A percentile compares a stretch with the other conserved stretches of the same genome.
phyloP scores from a whole-genome alignment of 30 jellyfish, hydroid and myxozoan species.

The Sanderia malayensis region DNA sequence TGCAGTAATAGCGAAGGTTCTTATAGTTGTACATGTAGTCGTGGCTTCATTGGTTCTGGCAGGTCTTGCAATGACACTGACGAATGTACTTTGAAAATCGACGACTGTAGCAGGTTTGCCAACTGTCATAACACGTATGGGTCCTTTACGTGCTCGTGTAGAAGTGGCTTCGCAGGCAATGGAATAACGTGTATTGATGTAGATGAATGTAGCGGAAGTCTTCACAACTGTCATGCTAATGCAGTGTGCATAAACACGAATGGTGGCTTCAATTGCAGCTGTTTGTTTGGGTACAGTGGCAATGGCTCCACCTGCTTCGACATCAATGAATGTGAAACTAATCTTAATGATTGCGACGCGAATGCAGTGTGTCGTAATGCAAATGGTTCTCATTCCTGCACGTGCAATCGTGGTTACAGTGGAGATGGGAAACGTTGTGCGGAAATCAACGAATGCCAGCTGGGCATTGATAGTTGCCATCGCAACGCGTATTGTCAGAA shows the following conservation, averaged over 20 bases:
- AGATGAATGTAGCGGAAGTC: conserved; percentile 32
- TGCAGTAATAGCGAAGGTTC: conserved; percentile 47
- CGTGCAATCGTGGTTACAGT: conserved; percentile 46
- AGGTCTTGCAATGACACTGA: conserved; percentile 10
- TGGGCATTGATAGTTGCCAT: conserved; percentile 23
- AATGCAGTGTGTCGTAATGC: conserved; percentile 40
- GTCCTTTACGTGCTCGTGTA: conserved; percentile 49
- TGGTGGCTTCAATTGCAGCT: conserved; percentile 28
- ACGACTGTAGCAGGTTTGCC: conserved; percentile 35
- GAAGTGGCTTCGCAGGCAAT: conserved; percentile 51
- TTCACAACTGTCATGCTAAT: conserved; percentile 19
- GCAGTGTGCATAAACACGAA: conserved; percentile 43
- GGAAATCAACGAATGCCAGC: conserved; percentile 58
- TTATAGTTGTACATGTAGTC: conserved; percentile 3
- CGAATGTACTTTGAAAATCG: conserved; percentile 44
- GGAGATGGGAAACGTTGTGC: conserved; percentile 55
- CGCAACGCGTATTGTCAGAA: conserved; percentile 23
- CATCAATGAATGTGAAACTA: conserved; percentile 48
- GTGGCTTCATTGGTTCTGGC: conserved; percentile 28
- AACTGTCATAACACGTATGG: conserved; percentile 43
- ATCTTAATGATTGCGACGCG: conserved; percentile 21
- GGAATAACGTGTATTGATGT: conserved; percentile 57
- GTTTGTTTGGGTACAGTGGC: conserved; percentile 12
- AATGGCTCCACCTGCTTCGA: conserved; percentile 23
- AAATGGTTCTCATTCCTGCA: conserved; percentile 46